Conservation (phyloP, 2,797 vertebrate genomes). For the Galagoides demidoff region DNA sequence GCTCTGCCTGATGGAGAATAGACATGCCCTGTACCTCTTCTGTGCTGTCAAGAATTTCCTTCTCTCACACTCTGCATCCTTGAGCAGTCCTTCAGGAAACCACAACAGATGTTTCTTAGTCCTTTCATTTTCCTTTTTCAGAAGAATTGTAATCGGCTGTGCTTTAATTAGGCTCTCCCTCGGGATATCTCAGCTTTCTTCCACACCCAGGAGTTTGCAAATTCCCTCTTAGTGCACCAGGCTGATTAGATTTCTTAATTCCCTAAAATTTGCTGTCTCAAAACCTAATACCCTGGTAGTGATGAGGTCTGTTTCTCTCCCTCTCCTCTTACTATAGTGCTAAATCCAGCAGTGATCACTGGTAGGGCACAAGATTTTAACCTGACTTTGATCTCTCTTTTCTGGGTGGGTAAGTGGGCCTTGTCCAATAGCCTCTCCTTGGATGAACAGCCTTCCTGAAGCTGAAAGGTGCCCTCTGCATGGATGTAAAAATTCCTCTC, state of each 20-base stretch:
- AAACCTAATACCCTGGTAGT: constrained; percentile 37
- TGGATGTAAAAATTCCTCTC: background rate
- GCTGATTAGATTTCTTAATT: constrained; percentile 75
- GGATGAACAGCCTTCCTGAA: background rate
- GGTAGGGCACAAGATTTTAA: rapidly evolving
- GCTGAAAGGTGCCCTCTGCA: background rate
- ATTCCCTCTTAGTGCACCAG: constrained; percentile 31
- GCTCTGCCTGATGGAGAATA: background rate
- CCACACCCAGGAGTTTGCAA: constrained; percentile 5
- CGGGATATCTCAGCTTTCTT: constrained; percentile 55
- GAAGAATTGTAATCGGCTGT: constrained; percentile 50
- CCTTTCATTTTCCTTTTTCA: constrained; percentile 72
- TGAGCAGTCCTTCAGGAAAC: constrained; percentile 69
- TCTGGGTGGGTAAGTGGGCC: background rate
- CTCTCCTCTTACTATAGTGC: background rate
- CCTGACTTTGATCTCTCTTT: background rate
- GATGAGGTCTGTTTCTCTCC: constrained; percentile 15
- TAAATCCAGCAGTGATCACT: background rate
- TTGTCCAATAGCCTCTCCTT: background rate
- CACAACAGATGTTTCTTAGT: constrained; percentile 67
- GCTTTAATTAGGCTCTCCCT: constrained; percentile 74
- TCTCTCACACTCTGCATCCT: constrained; percentile 6
- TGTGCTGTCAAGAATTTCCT: background rate
- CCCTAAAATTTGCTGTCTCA: constrained; percentile 36
- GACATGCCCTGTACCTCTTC: background rate